phyloP scores from a whole-genome alignment of 2,113 vertebrate genomes.

The Myiozetetes cayanensis region DNA sequence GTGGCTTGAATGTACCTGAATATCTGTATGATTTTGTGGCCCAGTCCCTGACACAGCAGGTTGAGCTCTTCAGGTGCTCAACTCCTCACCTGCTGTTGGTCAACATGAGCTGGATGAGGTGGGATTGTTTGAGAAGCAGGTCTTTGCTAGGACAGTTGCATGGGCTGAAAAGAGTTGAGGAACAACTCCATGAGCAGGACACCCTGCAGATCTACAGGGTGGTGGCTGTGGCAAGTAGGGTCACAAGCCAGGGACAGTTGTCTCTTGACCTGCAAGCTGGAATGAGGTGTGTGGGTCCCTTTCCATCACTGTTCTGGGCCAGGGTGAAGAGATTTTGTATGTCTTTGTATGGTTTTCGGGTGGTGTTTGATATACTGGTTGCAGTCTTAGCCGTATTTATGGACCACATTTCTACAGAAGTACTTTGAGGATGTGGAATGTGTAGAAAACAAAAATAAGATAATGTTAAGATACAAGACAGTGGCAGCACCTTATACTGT shows the following conservation, averaged over 20 bases:
- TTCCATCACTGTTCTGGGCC: not conserved
- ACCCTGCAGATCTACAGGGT: not conserved
- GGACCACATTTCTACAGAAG: not conserved
- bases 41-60: not conserved
- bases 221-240: not conserved
- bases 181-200: rapidly evolving
- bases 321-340: not conserved
- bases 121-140: not conserved
- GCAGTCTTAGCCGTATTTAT: not conserved
- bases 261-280: not conserved
- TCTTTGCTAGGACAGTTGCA: not conserved
- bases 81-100: not conserved
- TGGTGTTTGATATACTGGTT: not conserved
- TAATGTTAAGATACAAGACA: not conserved
- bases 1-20: not conserved
- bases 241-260: not conserved
- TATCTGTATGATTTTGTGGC: not conserved
- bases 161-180: not conserved
- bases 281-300: not conserved
- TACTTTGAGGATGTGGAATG: not conserved
- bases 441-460: not conserved
- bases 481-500: not conserved
- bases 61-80: not conserved
- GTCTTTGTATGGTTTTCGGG: not conserved
- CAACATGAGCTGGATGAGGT: rapidly evolving